phyloP scores from a whole-genome alignment of 2,113 vertebrate genomes.

The Pluvianellus socialis region DNA sequence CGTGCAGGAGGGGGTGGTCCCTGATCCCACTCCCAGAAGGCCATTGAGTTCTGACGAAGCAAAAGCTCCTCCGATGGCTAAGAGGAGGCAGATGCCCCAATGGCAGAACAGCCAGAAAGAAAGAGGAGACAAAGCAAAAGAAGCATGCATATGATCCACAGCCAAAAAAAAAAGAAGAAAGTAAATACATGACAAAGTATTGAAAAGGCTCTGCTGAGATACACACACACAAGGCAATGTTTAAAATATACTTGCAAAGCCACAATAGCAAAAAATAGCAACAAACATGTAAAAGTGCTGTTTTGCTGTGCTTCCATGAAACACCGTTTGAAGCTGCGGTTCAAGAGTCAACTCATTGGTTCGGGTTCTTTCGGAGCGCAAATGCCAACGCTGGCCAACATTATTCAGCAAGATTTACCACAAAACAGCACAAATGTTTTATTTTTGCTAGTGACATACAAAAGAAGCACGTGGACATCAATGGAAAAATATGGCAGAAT shows the following conservation, averaged over 20 bases:
- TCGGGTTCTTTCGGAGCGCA: not conserved
- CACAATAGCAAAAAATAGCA: slow-evolving; percentile 24
- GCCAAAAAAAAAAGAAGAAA: slow-evolving; percentile 25
- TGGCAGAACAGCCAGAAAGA: slow-evolving; percentile 52
- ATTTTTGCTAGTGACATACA: slow-evolving; percentile 53
- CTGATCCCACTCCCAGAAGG: slow-evolving; percentile 95
- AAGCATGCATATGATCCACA: slow-evolving; percentile 79
- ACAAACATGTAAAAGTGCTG: not conserved
- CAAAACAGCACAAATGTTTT: slow-evolving; percentile 30
- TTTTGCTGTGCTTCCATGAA: slow-evolving; percentile 41
- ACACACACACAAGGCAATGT: not conserved
- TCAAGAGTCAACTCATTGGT: not conserved
- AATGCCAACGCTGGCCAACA: not conserved
- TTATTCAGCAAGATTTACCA: not conserved
- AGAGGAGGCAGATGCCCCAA: slow-evolving; percentile 67
- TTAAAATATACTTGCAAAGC: slow-evolving; percentile 25
- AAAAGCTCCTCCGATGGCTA: slow-evolving; percentile 84
- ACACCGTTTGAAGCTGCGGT: not conserved
- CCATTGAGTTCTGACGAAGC: slow-evolving; percentile 90
- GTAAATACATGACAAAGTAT: slow-evolving; percentile 46
- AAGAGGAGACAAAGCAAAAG: slow-evolving; percentile 72
- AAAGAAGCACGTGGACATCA: slow-evolving; percentile 7
- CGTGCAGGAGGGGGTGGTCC: slow-evolving; percentile 83
- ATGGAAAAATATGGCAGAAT: slow-evolving; percentile 21
- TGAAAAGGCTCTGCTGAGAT: not conserved